A percentile compares a stretch with the other conserved stretches of the same genome.
phyloP scores from a whole-genome alignment of 2,888 invertebrate species.

The Drosophila leonis region DNA sequence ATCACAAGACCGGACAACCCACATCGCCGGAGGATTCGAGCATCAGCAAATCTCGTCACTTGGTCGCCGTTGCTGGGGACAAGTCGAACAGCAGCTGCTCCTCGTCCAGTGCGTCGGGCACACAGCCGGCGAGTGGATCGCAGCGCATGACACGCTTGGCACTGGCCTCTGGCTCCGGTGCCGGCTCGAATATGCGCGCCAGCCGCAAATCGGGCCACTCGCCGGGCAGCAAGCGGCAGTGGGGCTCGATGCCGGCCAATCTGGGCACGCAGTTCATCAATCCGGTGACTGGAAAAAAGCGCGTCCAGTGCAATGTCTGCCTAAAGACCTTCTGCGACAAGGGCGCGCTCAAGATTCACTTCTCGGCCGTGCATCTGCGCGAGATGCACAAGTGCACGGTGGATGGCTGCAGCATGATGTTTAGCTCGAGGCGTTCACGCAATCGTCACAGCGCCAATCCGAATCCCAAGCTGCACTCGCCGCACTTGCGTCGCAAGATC shows the following conservation, averaged over 20 bases:
- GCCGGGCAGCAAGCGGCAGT: conserved; percentile 89
- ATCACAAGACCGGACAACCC: conserved; percentile 14
- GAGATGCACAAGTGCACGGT: conserved; percentile 99
- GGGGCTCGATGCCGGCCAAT: conserved; percentile 92
- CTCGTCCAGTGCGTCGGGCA: conserved; percentile 47
- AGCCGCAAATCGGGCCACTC: conserved; percentile 84
- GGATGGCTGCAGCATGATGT: conserved; percentile 99
- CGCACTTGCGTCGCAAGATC: conserved; percentile 96
- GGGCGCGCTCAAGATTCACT: conserved; percentile 99
- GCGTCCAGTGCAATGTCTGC: conserved; percentile 99
- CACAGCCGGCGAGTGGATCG: conserved; percentile 29
- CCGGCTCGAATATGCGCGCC: conserved; percentile 59
- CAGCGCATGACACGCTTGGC: conserved; percentile 74
- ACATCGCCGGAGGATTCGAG: conserved; percentile 35
- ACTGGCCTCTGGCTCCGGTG: conserved; percentile 17
- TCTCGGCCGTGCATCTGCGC: conserved; percentile 98
- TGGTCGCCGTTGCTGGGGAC: conserved; percentile 23
- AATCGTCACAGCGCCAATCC: conserved; percentile 99
- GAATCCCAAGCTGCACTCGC: conserved; percentile 98
- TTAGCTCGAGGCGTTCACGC: conserved; percentile 97
- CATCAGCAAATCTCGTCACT: conserved; percentile 36
- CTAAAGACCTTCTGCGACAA: conserved; percentile 99
- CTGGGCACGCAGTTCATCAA: conserved; percentile 96
- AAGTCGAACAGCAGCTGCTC: conserved; percentile 57
- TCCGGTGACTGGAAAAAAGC: conserved; percentile 96